Conservation (phyloP, 2,113 vertebrate genomes). For the Anhinga rufa region DNA sequence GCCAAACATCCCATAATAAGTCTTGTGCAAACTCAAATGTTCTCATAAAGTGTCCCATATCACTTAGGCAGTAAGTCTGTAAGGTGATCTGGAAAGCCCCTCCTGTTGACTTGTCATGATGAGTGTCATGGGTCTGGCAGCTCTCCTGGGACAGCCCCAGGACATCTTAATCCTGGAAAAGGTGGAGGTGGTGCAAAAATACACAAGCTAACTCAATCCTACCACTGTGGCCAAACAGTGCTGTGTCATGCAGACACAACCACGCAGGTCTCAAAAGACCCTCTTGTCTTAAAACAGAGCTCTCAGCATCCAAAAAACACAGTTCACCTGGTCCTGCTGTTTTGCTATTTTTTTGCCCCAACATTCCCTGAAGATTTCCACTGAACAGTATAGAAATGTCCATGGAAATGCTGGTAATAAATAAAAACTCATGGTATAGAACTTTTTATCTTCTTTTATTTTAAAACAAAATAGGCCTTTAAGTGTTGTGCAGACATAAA, state of each 20-base stretch:
- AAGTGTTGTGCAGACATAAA: neutral
- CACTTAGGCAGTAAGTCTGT: neutral
- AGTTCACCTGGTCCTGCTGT: neutral
- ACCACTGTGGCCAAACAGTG: neutral
- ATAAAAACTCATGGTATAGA: neutral
- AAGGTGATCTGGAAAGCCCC: neutral
- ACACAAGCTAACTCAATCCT: neutral
- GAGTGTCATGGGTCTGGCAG: too few relatives aligned
- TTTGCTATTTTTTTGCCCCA: neutral
- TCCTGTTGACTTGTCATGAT: neutral
- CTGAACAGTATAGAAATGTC: neutral
- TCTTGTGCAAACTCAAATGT: neutral
- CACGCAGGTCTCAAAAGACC: neutral
- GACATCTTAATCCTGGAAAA: neutral
- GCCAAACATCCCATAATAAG: neutral
- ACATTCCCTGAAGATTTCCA: neutral
- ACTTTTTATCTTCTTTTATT: neutral
- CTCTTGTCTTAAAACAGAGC: neutral
- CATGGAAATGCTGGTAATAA: neutral
- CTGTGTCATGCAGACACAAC: neutral
- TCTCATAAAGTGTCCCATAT: neutral
- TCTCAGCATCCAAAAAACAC: neutral
- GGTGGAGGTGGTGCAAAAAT: neutral
- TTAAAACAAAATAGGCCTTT: neutral
- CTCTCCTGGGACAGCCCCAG: neutral